Conservation (phyloP, 2,888 invertebrate genomes). For the Sarcophaga carnaria region DNA sequence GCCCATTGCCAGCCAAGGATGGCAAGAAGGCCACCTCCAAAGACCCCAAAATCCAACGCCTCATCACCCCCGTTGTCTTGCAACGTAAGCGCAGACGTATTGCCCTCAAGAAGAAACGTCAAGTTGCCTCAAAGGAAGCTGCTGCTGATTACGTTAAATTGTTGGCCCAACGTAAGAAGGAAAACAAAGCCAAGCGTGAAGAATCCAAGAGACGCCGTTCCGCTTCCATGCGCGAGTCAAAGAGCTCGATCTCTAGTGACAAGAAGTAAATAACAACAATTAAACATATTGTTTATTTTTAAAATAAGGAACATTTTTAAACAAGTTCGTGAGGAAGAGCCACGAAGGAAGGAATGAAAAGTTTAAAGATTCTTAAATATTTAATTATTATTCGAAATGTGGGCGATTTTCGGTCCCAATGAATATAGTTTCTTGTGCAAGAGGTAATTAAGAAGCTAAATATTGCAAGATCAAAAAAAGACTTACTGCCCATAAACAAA, state of each 20-base stretch:
- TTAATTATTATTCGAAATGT: no score
- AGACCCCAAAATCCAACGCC: slow-evolving; percentile 97
- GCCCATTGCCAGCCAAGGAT: slow-evolving; percentile 92
- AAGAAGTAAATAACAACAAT: slow-evolving; percentile 77
- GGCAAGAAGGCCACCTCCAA: slow-evolving; percentile 90
- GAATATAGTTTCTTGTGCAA: no score
- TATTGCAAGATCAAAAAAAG: no score
- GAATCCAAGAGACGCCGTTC: slow-evolving; percentile 92
- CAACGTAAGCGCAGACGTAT: slow-evolving; percentile 94
- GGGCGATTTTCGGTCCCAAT: no score
- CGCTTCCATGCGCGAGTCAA: slow-evolving; percentile 92
- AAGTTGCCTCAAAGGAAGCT: slow-evolving; percentile 90
- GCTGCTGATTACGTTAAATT: slow-evolving; percentile 96
- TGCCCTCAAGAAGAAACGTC: slow-evolving; percentile 93
- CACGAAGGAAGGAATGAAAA: slow-evolving; percentile 33
- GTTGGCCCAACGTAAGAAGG: slow-evolving; percentile 96
- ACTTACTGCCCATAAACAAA: no score
- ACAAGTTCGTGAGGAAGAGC: slow-evolving; percentile 37
- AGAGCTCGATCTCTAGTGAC: slow-evolving; percentile 89
- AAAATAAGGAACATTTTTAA: slow-evolving; percentile 37
- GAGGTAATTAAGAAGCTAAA: no score
- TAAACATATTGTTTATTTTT: slow-evolving; percentile 56
- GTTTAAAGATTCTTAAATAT: no score
- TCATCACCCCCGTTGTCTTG: slow-evolving; percentile 94
- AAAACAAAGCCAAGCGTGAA: slow-evolving; percentile 92